Base-by-base conservation (phyloP, 2,888 invertebrate species). In the Desoria tigrina region DNA sequence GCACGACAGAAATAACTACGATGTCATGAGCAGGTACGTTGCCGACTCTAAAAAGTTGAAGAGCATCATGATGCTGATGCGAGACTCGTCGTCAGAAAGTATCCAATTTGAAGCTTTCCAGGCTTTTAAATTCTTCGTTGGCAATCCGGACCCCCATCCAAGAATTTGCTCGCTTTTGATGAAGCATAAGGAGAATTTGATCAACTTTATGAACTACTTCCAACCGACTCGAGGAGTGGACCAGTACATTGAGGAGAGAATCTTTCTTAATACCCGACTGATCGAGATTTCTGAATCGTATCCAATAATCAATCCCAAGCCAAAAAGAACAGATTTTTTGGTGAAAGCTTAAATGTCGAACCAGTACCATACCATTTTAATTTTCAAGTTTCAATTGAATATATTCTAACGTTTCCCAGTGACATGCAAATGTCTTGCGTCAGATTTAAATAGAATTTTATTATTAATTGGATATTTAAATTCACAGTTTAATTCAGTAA, bases 61-160 rank as follows among this genome's bases (percentile, higher is more conserved):
- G 21, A 14, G 27, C 42, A 24, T 45, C 21, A 26, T 58, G 39
- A 23, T n/a, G 28, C 26, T 58, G 16, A 58, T 58, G 58, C 26
- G 26, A 1, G 21, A 37, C 2, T 11, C 45, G 16, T 4, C 4
- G 32, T 27, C 45, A 4, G 4, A 6, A 4, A 49, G 2, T 18
- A 28, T 58, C 21, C 45, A 27, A 45, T 27, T 26, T 21, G 58
- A 42, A 45, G 58, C 42, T 21, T 58, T 27, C 42, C 58, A 58
- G 3, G 24, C 27, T 16, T 45, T 58, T 16, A 58, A 58, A 27
- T 14, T 58, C n/a, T 58, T 58, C 18, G 26, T 28, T 24, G 49
- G 24, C 3, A 45, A 58, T 27, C 58, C 58, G 2, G 28, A 42
- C 27, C 45, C 58, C 11, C 2, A 14, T 28, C 45, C 26, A 2